A percentile compares a stretch with the other conserved stretches of the same genome.
These are phyloP conservation scores for Sialia sialis DNA, from an alignment of 2,113 vertebrate species.

Conservation along the genomic window DNA sequence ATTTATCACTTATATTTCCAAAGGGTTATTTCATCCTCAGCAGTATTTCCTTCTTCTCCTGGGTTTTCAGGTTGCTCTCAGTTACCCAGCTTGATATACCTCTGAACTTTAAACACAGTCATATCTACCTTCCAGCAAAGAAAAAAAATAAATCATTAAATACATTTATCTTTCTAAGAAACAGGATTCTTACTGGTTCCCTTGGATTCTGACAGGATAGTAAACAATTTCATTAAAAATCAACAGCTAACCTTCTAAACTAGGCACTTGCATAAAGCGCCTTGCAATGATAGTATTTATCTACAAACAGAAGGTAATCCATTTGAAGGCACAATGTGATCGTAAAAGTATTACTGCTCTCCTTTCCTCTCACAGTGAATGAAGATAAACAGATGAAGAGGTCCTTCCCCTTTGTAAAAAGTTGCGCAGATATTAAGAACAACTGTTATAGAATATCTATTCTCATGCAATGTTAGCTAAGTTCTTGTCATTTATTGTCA, in stretches of 20 bases:
- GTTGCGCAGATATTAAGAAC: neutral
- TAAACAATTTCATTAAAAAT: neutral
- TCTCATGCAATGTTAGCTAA: too few relatives aligned
- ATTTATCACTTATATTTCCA: neutral
- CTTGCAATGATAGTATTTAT: neutral
- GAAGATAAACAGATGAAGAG: neutral
- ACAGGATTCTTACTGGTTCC: neutral
- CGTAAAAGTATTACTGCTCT: neutral
- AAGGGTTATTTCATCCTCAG: neutral
- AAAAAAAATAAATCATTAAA: neutral
- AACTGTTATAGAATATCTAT: neutral
- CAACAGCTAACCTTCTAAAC: neutral
- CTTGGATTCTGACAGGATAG: neutral
- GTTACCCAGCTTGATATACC: neutral
- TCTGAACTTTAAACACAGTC: neutral
- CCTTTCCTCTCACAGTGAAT: neutral
- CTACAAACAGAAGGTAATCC: neutral
- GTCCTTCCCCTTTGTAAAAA: neutral
- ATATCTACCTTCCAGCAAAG: neutral
- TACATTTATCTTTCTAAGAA: neutral
- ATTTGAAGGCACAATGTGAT: neutral
- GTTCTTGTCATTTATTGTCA: neutral
- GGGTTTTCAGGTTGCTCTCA: neutral
- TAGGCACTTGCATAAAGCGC: neutral
- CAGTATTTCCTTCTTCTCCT: neutral